A percentile compares a stretch with the other conserved stretches of the same genome.
Conservation (phyloP, 2,888 invertebrate species). For the Hyles lineata region DNA sequence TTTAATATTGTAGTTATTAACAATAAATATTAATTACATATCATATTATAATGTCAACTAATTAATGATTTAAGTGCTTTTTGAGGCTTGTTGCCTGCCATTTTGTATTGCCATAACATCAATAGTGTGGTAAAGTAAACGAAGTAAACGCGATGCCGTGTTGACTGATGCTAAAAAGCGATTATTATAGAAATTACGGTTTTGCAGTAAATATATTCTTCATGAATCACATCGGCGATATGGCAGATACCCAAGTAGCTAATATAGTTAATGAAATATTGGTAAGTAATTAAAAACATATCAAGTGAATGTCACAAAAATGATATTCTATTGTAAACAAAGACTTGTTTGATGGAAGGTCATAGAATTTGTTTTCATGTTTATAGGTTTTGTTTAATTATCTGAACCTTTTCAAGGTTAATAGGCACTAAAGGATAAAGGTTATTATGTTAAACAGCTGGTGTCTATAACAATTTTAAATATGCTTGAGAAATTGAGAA, state of each 20-base stretch:
- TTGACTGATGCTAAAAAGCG: slow-evolving; percentile 8
- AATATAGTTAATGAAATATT: slow-evolving; percentile 88
- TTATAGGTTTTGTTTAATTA: too few relatives aligned
- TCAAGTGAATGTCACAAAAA: not conserved
- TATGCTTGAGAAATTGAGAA: too few relatives aligned
- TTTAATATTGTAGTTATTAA: not conserved
- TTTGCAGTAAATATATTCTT: not conserved
- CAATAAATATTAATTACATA: not conserved
- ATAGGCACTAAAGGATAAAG: too few relatives aligned
- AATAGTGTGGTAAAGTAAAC: slow-evolving; percentile 1
- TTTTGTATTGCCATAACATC: slow-evolving; percentile 6
- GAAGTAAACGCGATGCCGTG: not conserved
- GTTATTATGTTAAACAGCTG: too few relatives aligned
- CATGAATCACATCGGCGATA: slow-evolving; percentile 48
- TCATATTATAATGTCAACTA: not conserved
- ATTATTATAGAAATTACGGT: not conserved
- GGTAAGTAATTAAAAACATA: slow-evolving; percentile 70
- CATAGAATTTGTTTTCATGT: not conserved
- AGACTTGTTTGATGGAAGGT: not conserved
- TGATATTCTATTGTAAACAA: slow-evolving; percentile 9
- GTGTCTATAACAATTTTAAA: too few relatives aligned
- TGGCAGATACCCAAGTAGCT: slow-evolving; percentile 87
- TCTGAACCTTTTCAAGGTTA: too few relatives aligned
- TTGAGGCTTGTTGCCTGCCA: slow-evolving; percentile 6
- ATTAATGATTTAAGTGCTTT: not conserved